A percentile compares a stretch with the other conserved stretches of the same genome.
phyloP scores from a whole-genome alignment of 2,113 vertebrate genomes.

The Psammodynastes pulverulentus region DNA sequence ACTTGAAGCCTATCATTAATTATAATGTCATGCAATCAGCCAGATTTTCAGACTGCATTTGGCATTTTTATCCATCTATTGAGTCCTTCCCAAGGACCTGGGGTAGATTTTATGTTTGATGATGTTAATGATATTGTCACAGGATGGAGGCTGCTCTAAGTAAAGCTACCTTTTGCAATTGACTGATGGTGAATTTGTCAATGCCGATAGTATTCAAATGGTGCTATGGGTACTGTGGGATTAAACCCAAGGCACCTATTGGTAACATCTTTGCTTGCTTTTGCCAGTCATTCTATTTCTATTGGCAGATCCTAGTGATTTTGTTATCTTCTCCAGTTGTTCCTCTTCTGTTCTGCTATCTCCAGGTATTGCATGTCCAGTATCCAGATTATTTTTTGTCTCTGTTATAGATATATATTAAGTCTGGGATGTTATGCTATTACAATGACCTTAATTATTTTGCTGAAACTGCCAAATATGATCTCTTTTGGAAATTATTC shows the following conservation, averaged over 20 bases:
- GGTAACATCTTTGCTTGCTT: neutral
- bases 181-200: neutral
- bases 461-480: neutral
- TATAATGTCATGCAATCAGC: neutral
- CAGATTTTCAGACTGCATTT: neutral
- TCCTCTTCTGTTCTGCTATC: neutral
- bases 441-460: neutral
- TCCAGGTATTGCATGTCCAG: neutral
- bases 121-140: neutral
- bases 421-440: neutral
- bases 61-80: neutral
- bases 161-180: neutral
- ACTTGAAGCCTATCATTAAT: constrained; percentile 67
- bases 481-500: neutral
- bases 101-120: neutral
- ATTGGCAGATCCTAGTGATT: neutral
- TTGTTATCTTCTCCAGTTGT: neutral
- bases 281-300: neutral
- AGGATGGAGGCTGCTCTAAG: neutral
- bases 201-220: neutral
- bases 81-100: neutral
- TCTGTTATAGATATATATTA: neutral
- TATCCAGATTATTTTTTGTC: neutral
- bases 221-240: neutral
- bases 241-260: neutral